Evolutionary conservation across 1,140 invertebrate genomes (phyloP).

Genomic region (Neodiprion fabricii): DNA sequence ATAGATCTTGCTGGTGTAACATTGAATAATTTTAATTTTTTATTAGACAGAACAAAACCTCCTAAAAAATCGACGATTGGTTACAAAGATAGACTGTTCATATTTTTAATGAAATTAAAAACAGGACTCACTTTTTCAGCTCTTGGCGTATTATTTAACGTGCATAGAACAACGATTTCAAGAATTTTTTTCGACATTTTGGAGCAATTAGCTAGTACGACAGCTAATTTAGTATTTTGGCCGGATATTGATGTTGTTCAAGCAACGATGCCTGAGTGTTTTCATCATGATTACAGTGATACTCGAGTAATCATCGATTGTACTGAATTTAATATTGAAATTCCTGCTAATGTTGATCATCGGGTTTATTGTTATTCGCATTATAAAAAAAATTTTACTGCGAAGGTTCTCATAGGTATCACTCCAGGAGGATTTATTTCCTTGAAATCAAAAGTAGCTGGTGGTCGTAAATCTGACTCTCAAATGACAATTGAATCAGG

Average conservation of each 20-base stretch:
- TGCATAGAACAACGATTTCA: slow-evolving; percentile 22
- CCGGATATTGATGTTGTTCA: slow-evolving; percentile 27
- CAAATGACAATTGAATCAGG: slow-evolving; percentile 28
- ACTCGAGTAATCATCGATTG: slow-evolving; percentile 55
- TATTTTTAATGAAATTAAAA: slow-evolving; percentile 27
- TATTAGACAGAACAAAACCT: background rate
- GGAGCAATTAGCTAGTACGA: slow-evolving; percentile 22
- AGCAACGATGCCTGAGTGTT: slow-evolving; percentile 35
- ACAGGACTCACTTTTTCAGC: slow-evolving; percentile 24
- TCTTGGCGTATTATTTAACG: slow-evolving; percentile 21
- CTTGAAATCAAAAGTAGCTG: slow-evolving; percentile 51
- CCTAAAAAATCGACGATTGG: background rate
- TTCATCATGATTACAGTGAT: slow-evolving; percentile 43
- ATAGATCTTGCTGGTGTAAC: too few species aligned
- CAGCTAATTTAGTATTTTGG: slow-evolving; percentile 36
- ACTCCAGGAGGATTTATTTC: slow-evolving; percentile 50
- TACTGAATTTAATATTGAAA: slow-evolving; percentile 53
- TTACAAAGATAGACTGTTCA: slow-evolving; percentile 21
- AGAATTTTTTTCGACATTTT: slow-evolving; percentile 16
- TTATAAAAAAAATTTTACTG: slow-evolving; percentile 49
- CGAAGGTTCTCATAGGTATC: slow-evolving; percentile 52
- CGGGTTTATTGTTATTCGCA: slow-evolving; percentile 42
- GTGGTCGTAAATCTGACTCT: slow-evolving; percentile 37
- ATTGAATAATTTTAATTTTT: background rate
- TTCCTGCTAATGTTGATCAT: slow-evolving; percentile 37